A percentile compares a stretch with the other conserved stretches of the same genome.
Conservation (phyloP, 2,113 vertebrate genomes). For the Lathamus discolor region DNA sequence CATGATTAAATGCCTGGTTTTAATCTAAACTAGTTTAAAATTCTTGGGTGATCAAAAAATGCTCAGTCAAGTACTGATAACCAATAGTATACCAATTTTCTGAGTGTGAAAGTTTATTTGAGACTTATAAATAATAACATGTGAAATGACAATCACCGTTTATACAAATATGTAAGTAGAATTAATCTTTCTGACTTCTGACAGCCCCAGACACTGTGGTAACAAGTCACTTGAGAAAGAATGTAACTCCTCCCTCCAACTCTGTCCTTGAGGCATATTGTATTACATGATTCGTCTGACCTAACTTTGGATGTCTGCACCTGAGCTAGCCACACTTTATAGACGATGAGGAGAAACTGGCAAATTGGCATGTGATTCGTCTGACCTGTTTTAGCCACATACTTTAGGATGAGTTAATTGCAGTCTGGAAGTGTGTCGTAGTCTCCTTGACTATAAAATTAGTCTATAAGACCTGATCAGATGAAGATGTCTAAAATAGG, state of each 20-base stretch:
- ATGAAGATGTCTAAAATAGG: not conserved
- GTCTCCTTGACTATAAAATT: slow-evolving; percentile 24
- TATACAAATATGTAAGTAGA: not conserved
- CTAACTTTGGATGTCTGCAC: slow-evolving; percentile 1
- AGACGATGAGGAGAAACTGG: not conserved
- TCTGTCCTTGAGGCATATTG: slow-evolving; percentile 1
- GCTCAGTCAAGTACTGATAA: not conserved
- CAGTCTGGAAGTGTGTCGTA: not conserved
- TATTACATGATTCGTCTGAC: slow-evolving; percentile 12
- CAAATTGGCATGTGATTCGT: slow-evolving; percentile 15
- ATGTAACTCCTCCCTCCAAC: slow-evolving; percentile 11
- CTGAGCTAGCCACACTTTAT: not conserved
- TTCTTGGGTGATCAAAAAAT: not conserved
- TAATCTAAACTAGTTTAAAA: not conserved
- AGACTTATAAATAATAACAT: not conserved
- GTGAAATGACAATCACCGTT: not conserved
- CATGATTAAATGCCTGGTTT: not conserved
- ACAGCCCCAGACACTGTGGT: not conserved
- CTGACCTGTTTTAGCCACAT: not conserved
- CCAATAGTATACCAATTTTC: not conserved
- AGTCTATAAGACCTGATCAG: not conserved
- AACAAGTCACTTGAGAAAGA: not conserved
- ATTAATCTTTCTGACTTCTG: not conserved
- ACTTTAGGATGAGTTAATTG: slow-evolving; percentile 3
- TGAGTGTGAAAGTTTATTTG: not conserved